Base-by-base conservation (phyloP, 35 echinoderm and acorn worm genomes). In the Strongylocentrotus purpuratus region DNA sequence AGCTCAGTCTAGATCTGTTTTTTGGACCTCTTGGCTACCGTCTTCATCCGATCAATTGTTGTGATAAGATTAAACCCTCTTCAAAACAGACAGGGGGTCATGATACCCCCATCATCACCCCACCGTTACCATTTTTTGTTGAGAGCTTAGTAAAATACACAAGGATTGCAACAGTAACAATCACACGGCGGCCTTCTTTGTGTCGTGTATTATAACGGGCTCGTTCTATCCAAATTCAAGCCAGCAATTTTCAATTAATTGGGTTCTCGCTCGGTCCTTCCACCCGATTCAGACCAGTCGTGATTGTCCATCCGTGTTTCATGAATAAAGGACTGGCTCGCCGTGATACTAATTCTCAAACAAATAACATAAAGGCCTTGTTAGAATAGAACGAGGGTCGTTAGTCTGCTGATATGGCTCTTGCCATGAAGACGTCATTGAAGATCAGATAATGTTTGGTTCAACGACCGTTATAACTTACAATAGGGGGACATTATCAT, bases 121-220 rank as follows among this genome's bases (percentile, higher is more conserved):
- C n/a, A 78, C 65, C 65, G 22, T 78, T 78, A 78, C 65, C 20
- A 78, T 17, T 89, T 46, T 89, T 89, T 45, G 87, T 89, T 33
- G 33, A 89, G 87, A 89, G 87, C 87, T 89, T 89, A 89, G 87
- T 89, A 45, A 45, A 46, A 45, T 89, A 89, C 87, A 89, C 32
- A 89, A 33, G 15, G 87, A 89, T 89, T 46, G 45, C 87, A 89
- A 15, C 32, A 89, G 87, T 46, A 46, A 89, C 87, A 35, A 89
- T 45, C 12, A 46, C 4, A 10, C 33, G 32, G 87, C 87, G 87
- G 87, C 87, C 45, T 89, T 89, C 87, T 89, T 89, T 89, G 31
- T 89, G 87, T 78, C 0, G 65, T 78, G 65, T 78, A 78, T 78
- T 78, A 78, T 78, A 78, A 78, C 22, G 65, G 65, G 20, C 65